Base-by-base conservation (phyloP, 2,888 invertebrate species). In the Aspidiotus rigidus region DNA sequence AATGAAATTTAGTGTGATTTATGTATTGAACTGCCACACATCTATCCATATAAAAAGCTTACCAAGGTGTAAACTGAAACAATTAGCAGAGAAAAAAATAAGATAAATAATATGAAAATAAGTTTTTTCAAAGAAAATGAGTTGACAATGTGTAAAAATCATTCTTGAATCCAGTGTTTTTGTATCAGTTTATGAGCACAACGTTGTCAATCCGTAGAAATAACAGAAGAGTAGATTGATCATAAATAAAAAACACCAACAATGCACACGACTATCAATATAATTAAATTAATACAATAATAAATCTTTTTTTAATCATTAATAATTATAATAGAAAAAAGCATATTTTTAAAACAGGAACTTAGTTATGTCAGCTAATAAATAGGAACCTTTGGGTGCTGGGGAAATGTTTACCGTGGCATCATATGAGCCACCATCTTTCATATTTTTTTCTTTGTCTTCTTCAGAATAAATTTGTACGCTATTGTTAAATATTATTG, bases 341-440 rank as follows among this genome's bases (percentile, higher is more conserved):
- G 69, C 69, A 63, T 63, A 55, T 62, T 69, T 62, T 69, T 74
- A 76, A 77, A 77, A 77, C 76, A 77, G 77, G 77, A 78, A 77
- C 77, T 77, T 77, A 77, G 76, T 77, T 70, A 71, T 75, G 76
- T 77, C 76, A 77, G 76, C 76, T 77, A 77, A 74, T 75, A 76
- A 71, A 77, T 78, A 78, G 78, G 77, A 78, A 78, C 78, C 77
- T 77, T 55, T 77, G 76, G 75, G 75, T 75, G 75, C 77, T 77
- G 78, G 78, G 77, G 69, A 62, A 57, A 40, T 69, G 63, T 62
- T 69, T 69, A 69, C 56, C 62, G 69, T 69, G 69, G 62, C 69
- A 2, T 44, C 41, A 39, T 40, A 63, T 60, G 42, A 60, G 62
- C 44, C 69, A 69, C 61, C 49, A 69, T 55, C 44, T 49, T 57